phyloP scores from a whole-genome alignment of 2,888 invertebrate genomes.

The Ormyrus nitidulus region DNA sequence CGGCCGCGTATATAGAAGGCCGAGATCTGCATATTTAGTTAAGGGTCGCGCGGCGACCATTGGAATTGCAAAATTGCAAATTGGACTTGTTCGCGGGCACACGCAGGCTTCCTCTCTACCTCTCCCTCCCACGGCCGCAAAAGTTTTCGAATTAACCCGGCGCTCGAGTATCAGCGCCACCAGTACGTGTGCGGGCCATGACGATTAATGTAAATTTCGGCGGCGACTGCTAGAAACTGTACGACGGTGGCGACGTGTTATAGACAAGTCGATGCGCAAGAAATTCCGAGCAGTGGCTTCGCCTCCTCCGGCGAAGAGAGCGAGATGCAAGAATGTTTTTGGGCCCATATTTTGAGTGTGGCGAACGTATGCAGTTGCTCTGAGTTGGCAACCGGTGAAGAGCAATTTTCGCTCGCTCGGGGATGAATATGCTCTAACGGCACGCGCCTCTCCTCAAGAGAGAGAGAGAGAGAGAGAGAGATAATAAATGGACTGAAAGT shows the following conservation, averaged over 20 bases:
- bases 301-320: neutral
- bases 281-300: constrained; percentile 34
- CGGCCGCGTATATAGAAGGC: constrained; percentile 44
- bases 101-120: neutral
- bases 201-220: constrained; percentile 63
- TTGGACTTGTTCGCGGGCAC: constrained; percentile 71
- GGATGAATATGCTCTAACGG: constrained; percentile 33
- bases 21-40: constrained; percentile 73
- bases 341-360: constrained; percentile 32
- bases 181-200: constrained; percentile 43
- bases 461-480: neutral
- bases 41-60: constrained; percentile 72
- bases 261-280: neutral
- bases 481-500: constrained; percentile 38
- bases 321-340: constrained; percentile 20
- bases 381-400: neutral
- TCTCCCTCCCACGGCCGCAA: constrained; percentile 27
- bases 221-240: constrained; percentile 33
- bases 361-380: constrained; percentile 17
- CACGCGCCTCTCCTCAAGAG: constrained; percentile 16
- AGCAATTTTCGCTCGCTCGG: constrained; percentile 18
- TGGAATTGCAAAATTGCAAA: constrained; percentile 75
- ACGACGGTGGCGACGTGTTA: neutral
- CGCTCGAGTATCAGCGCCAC: constrained; percentile 43
- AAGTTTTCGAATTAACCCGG: constrained; percentile 68